Conservation (phyloP, 1,140 invertebrate species). For the Hypothenemus hampei region DNA sequence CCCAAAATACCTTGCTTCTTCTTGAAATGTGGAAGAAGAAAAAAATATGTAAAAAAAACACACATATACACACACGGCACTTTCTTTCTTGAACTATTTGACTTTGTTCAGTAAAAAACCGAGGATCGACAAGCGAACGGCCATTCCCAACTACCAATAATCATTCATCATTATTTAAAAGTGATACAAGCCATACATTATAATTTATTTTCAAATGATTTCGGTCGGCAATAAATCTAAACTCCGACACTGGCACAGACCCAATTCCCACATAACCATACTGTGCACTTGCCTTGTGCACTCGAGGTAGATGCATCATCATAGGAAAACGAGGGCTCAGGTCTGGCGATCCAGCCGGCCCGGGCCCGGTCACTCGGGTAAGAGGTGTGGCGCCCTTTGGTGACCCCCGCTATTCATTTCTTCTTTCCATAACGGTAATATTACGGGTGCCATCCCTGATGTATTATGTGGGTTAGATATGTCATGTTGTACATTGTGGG, state of each 20-base stretch:
- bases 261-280: slow-evolving; percentile 22
- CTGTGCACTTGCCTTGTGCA: slow-evolving; percentile 11
- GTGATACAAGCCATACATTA: background rate
- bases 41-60: too few species aligned
- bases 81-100: too few species aligned
- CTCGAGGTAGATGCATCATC: slow-evolving; percentile 14
- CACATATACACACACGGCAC: too few species aligned
- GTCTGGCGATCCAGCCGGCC: slow-evolving; percentile 20
- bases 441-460: slow-evolving; percentile 22
- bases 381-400: slow-evolving; percentile 16
- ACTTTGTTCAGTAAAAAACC: too few species aligned
- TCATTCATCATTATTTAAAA: slow-evolving; percentile 9
- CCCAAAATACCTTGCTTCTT: too few species aligned
- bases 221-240: slow-evolving; percentile 11
- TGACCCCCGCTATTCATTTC: slow-evolving; percentile 10
- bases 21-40: too few species aligned
- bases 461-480: slow-evolving; percentile 24
- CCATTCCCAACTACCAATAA: slow-evolving; percentile 5
- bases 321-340: slow-evolving; percentile 4
- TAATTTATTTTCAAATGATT: slow-evolving; percentile 10
- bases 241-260: slow-evolving; percentile 13
- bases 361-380: slow-evolving; percentile 21
- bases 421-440: slow-evolving; percentile 19
- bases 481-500: slow-evolving; percentile 10
- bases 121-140: too few species aligned